These are phyloP conservation scores for Parnassius smintheus DNA, from an alignment of 2,888 invertebrate genomes.

Conservation along the genomic window DNA sequence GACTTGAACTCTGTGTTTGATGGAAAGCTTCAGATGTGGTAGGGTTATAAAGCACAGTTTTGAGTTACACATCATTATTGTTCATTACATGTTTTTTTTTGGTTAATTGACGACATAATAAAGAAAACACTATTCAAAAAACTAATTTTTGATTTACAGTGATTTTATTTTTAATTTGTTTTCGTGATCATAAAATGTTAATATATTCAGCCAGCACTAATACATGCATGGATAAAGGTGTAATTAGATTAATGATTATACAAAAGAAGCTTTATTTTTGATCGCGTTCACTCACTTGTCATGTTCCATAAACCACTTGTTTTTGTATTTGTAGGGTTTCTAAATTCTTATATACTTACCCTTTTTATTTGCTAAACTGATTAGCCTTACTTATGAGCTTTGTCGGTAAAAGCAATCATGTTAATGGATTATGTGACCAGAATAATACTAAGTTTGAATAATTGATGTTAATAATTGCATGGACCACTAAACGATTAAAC, in stretches of 20 bases:
- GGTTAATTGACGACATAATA: constrained; percentile 1
- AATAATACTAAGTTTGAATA: too few relatives aligned
- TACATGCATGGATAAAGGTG: too few relatives aligned
- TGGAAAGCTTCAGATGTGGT: constrained; percentile 7
- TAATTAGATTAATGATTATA: neutral
- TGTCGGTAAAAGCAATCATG: neutral
- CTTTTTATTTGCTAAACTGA: neutral
- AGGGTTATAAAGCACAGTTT: neutral
- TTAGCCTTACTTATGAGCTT: constrained; percentile 1
- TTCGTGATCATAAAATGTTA: too few relatives aligned
- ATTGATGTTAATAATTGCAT: too few relatives aligned
- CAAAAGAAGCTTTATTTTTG: too few relatives aligned
- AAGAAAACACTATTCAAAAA: neutral
- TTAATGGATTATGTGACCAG: too few relatives aligned
- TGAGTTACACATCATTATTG: constrained; percentile 4
- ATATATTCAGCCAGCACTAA: too few relatives aligned
- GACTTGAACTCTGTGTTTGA: constrained; percentile 20
- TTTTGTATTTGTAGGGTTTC: constrained; percentile 6
- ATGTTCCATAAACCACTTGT: neutral
- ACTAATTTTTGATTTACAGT: neutral
- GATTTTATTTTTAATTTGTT: neutral
- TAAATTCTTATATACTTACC: neutral
- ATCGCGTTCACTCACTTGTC: neutral
- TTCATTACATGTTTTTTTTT: neutral
- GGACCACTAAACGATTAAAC: neutral